Evolutionary conservation across 2,888 invertebrate species (phyloP).

Genomic region (Parnassius smintheus): DNA sequence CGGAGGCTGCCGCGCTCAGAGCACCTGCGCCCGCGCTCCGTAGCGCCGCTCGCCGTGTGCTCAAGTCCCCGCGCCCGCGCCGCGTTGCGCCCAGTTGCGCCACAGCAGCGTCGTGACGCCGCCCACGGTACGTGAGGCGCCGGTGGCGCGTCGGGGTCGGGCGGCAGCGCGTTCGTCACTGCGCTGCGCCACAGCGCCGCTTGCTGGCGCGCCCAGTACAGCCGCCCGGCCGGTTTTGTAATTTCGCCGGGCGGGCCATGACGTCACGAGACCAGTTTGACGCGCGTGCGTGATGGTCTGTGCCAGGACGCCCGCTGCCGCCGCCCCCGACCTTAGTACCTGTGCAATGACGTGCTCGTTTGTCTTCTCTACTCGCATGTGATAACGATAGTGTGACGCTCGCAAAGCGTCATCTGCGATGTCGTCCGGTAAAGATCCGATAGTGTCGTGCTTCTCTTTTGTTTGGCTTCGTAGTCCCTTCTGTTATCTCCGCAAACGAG

Average conservation of each 20-base stretch:
- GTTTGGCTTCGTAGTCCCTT: slow-evolving; percentile 19
- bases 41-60: slow-evolving; percentile 79
- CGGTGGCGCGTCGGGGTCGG: slow-evolving; percentile 77
- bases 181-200: slow-evolving; percentile 53
- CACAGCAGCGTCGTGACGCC: slow-evolving; percentile 69
- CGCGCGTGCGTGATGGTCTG: slow-evolving; percentile 74
- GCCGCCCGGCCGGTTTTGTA: slow-evolving; percentile 76
- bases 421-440: slow-evolving; percentile 12
- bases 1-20: slow-evolving; percentile 85
- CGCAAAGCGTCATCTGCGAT: slow-evolving; percentile 19
- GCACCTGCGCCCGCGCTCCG: slow-evolving; percentile 85
- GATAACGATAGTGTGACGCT: slow-evolving; percentile 30
- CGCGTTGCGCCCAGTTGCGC: slow-evolving; percentile 61
- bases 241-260: slow-evolving; percentile 75
- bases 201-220: slow-evolving; percentile 55
- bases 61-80: slow-evolving; percentile 71
- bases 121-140: slow-evolving; percentile 73
- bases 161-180: slow-evolving; percentile 76
- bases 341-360: slow-evolving; percentile 74
- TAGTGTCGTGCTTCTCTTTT: slow-evolving; percentile 24
- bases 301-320: slow-evolving; percentile 68
- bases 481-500: slow-evolving; percentile 20
- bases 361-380: slow-evolving; percentile 44
- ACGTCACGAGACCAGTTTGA: slow-evolving; percentile 80
- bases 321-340: slow-evolving; percentile 72